A percentile compares a stretch with the other conserved stretches of the same genome.
Conservation (phyloP, 2,113 vertebrate species). For the Pomatorhinus ruficollis region DNA sequence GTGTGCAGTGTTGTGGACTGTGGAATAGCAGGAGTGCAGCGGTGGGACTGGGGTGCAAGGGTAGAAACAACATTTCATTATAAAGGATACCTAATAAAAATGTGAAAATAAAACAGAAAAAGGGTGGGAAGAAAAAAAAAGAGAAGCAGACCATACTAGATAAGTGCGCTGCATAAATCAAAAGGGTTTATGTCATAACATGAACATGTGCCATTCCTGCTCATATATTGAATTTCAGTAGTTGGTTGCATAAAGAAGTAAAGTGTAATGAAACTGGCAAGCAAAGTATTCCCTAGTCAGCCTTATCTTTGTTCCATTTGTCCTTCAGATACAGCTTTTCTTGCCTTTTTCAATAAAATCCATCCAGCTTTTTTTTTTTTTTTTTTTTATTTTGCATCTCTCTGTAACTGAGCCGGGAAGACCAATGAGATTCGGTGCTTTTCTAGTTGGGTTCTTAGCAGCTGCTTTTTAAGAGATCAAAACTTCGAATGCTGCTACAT, state of each 20-base stretch:
- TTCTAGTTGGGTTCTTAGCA: constrained; percentile 77
- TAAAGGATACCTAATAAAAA: constrained; percentile 44
- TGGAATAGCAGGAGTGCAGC: not conserved
- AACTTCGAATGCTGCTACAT: constrained; percentile 75
- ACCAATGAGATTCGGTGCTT: constrained; percentile 80
- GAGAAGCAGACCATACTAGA: constrained; percentile 1
- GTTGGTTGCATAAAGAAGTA: constrained; percentile 79
- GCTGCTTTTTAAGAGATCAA: constrained; percentile 85
- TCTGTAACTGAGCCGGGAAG: constrained; percentile 72
- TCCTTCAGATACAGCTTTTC: constrained; percentile 78
- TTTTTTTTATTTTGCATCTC: constrained; percentile 62
- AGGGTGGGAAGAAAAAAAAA: not conserved
- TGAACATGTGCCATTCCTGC: constrained; percentile 71
- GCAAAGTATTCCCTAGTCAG: constrained; percentile 78
- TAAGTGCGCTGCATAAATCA: constrained; percentile 76
- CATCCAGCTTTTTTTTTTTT: constrained; percentile 51
- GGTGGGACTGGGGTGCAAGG: not conserved
- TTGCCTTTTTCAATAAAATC: constrained; percentile 79
- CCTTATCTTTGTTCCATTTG: constrained; percentile 81
- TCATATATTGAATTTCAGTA: constrained; percentile 80
- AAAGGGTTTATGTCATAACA: constrained; percentile 76
- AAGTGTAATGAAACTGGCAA: constrained; percentile 79
- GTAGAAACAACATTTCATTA: constrained; percentile 4
- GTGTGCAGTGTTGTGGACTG: not conserved
- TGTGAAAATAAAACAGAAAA: constrained; percentile 30